Evolutionary conservation across 2,888 invertebrate species (phyloP).

Genomic region (Cremastinae sp.): DNA sequence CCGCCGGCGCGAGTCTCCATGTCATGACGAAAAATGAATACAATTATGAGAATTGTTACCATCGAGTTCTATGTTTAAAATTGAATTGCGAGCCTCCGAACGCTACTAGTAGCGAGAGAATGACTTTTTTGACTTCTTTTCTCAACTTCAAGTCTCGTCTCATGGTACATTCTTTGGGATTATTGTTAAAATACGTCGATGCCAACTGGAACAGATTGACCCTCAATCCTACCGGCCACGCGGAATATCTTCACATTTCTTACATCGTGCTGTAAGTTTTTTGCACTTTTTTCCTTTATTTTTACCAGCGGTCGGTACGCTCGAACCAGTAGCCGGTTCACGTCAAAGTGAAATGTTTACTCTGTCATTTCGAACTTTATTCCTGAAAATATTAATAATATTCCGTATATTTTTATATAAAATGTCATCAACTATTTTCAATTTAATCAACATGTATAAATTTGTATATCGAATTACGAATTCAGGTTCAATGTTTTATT

Average conservation of each 20-base stretch:
- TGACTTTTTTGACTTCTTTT: slow-evolving; percentile 83
- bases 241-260: slow-evolving; percentile 82
- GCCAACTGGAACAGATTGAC: slow-evolving; percentile 83
- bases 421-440: too few species aligned
- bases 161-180: slow-evolving; percentile 87
- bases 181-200: slow-evolving; percentile 87
- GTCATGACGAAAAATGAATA: slow-evolving; percentile 83
- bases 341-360: too few species aligned
- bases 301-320: background rate
- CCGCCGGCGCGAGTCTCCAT: slow-evolving; percentile 81
- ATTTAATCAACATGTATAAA: too few species aligned
- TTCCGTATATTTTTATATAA: too few species aligned
- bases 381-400: background rate
- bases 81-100: slow-evolving; percentile 82
- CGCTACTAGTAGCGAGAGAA: slow-evolving; percentile 82
- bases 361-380: background rate
- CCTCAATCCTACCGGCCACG: slow-evolving; percentile 81
- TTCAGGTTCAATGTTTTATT: background rate
- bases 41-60: slow-evolving; percentile 83
- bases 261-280: slow-evolving; percentile 84
- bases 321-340: too few species aligned
- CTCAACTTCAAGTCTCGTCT: slow-evolving; percentile 84
- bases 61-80: slow-evolving; percentile 82
- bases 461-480: too few species aligned
- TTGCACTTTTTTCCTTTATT: background rate